Evolutionary conservation across 2,888 invertebrate genomes (phyloP).

Genomic region (Leucophenga montana): DNA sequence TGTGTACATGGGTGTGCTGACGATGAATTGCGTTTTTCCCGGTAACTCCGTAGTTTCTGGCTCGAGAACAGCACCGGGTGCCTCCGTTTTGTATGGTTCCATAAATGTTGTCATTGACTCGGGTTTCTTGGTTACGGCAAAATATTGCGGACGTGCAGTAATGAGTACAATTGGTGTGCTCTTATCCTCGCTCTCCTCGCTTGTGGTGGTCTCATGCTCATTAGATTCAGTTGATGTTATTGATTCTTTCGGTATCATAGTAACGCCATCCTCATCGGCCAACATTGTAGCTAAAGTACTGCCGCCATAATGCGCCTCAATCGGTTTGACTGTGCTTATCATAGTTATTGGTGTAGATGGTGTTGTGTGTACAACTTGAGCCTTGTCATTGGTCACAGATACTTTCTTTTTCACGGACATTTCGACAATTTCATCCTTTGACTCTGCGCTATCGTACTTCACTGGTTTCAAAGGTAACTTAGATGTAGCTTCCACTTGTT

Average conservation of each 20-base stretch:
- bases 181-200: conserved; percentile 45
- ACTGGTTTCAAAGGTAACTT: conserved; percentile 35
- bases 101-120: conserved; percentile 28
- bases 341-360: conserved; percentile 30
- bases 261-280: conserved; percentile 46
- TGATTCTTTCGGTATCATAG: conserved; percentile 15
- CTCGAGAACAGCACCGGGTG: conserved; percentile 34
- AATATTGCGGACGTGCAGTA: conserved; percentile 55
- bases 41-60: conserved; percentile 52
- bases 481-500: not conserved
- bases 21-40: conserved; percentile 46
- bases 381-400: conserved; percentile 18
- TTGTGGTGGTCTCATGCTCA: conserved; percentile 41
- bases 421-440: conserved; percentile 43
- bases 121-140: conserved; percentile 42
- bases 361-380: conserved; percentile 20
- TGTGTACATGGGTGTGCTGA: conserved; percentile 51
- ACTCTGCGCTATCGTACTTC: conserved; percentile 52
- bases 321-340: conserved; percentile 43
- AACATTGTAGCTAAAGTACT: conserved; percentile 55
- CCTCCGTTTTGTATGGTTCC: conserved; percentile 27
- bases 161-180: conserved; percentile 54
- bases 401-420: conserved; percentile 50
- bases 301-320: conserved; percentile 48
- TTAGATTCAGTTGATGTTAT: conserved; percentile 39